Evolutionary conservation across 2,113 vertebrate genomes (phyloP).

Genomic region (Ia io): DNA sequence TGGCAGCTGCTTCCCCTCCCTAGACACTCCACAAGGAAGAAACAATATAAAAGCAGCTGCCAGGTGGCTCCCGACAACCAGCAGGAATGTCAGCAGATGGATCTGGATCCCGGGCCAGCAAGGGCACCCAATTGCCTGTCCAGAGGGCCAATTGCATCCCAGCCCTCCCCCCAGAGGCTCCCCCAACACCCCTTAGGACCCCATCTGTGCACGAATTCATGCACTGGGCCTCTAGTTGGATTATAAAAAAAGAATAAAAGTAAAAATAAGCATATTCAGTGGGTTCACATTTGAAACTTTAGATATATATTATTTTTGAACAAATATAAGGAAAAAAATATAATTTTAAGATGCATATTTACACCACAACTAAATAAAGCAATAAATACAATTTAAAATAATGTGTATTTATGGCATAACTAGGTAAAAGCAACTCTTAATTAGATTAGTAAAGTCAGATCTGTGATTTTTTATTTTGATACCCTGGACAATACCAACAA

Average conservation of each 20-base stretch:
- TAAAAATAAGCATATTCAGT: slow-evolving; percentile 30
- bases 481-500: not conserved
- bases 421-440: slow-evolving; percentile 23
- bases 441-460: slow-evolving; percentile 11
- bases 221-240: not conserved
- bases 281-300: slow-evolving; percentile 25
- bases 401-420: not conserved
- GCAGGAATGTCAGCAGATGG: too few relatives aligned
- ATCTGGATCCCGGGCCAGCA: too few relatives aligned
- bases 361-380: not conserved
- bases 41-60: too few relatives aligned
- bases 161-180: too few relatives aligned
- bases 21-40: too few relatives aligned
- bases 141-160: too few relatives aligned
- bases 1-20: too few relatives aligned
- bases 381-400: not conserved
- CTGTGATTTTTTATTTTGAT: not conserved
- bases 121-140: too few relatives aligned
- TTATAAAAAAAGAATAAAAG: slow-evolving; percentile 46
- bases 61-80: too few relatives aligned
- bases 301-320: not conserved
- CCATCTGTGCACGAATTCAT: too few relatives aligned
- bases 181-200: too few relatives aligned
- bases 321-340: not conserved
- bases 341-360: not conserved